phyloP scores from a whole-genome alignment of 2,113 vertebrate species.

The Suncus etruscus region DNA sequence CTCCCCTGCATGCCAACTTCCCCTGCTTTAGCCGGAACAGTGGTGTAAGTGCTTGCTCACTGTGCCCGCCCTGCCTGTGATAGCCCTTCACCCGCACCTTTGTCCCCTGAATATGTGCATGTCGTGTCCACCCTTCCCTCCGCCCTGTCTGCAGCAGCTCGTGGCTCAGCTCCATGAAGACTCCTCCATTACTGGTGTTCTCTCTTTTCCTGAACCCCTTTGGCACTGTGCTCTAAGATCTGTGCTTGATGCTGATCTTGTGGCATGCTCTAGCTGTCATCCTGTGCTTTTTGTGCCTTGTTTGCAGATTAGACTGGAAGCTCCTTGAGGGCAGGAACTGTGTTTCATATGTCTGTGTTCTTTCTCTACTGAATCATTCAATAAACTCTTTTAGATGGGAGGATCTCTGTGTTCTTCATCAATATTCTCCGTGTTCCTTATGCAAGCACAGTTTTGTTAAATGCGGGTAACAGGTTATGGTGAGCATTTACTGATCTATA shows the following conservation, averaged over 20 bases:
- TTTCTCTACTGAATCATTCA: slow-evolving; percentile 5
- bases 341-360: neutral
- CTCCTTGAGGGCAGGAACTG: slow-evolving; percentile 59
- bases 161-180: neutral
- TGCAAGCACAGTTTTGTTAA: slow-evolving; percentile 18
- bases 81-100: neutral
- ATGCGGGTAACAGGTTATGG: neutral
- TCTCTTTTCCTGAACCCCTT: neutral
- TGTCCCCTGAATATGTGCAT: neutral
- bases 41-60: neutral
- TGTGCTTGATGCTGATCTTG: neutral
- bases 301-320: slow-evolving; percentile 66
- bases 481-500: neutral
- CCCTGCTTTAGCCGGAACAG: neutral
- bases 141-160: neutral
- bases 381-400: slow-evolving; percentile 62
- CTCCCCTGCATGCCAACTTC: slow-evolving; percentile 48
- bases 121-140: neutral
- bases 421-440: neutral
- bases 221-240: neutral
- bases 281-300: neutral
- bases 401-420: slow-evolving; percentile 18
- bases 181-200: slow-evolving; percentile 21
- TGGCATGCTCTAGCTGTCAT: neutral
- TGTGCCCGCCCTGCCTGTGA: neutral